Evolutionary conservation across 2,888 invertebrate species (phyloP).

Genomic region (Oscheius sp.): DNA sequence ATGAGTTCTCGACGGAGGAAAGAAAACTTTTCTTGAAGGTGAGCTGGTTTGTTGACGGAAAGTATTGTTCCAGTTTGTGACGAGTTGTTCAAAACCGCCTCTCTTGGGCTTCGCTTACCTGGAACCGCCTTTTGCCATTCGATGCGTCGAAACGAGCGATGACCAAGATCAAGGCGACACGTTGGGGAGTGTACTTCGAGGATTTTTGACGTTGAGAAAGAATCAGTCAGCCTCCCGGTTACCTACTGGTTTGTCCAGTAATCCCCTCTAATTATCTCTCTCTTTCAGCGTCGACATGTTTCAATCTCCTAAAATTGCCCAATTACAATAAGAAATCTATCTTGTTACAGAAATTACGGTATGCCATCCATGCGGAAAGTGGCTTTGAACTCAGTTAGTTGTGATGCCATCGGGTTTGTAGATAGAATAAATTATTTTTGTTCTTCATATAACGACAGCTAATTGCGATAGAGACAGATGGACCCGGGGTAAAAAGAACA

Average conservation of each 20-base stretch:
- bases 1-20: slow-evolving; percentile 92
- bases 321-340: slow-evolving; percentile 97
- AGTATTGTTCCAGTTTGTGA: slow-evolving; percentile 87
- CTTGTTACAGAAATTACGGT: slow-evolving; percentile 91
- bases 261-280: neutral
- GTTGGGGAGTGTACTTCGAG: slow-evolving; percentile 91
- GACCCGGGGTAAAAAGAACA: neutral
- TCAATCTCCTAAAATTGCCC: slow-evolving; percentile 95
- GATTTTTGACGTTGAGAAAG: slow-evolving; percentile 95
- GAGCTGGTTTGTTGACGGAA: too few relatives aligned
- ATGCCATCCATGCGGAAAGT: slow-evolving; percentile 96
- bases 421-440: neutral
- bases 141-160: slow-evolving; percentile 98
- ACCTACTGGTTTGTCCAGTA: slow-evolving; percentile 31
- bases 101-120: slow-evolving; percentile 94
- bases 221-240: slow-evolving; percentile 83
- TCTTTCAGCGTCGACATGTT: slow-evolving; percentile 99
- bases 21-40: slow-evolving; percentile 90
- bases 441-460: neutral
- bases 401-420: neutral
- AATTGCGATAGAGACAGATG: neutral
- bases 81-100: slow-evolving; percentile 95
- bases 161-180: slow-evolving; percentile 81
- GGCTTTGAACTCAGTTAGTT: slow-evolving; percentile 86
- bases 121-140: slow-evolving; percentile 93